Evolutionary conservation across 2,113 vertebrate species (phyloP).

Genomic region (Seriola dumerili): DNA sequence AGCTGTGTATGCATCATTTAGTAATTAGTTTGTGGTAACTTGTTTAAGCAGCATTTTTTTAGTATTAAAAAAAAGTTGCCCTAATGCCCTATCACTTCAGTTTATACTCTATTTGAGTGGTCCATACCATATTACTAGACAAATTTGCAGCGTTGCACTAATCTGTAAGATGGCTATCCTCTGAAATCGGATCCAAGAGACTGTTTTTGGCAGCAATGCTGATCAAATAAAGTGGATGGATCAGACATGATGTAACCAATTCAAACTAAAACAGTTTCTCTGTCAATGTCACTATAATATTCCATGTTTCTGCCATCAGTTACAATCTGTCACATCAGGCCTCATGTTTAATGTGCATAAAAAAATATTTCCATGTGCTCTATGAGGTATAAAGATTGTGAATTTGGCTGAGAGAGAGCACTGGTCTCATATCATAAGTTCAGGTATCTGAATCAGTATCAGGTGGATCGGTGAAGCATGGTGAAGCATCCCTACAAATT

Average conservation of each 20-base stretch:
- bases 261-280: neutral
- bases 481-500: neutral
- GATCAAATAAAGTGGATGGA: neutral
- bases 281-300: neutral
- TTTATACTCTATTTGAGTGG: no score
- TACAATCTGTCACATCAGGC: no score
- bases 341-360: no score
- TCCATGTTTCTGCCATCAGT: neutral
- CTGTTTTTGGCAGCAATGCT: neutral
- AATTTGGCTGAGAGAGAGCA: neutral
- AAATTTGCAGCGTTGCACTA: neutral
- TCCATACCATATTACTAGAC: no score
- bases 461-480: neutral
- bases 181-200: neutral
- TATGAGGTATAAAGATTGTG: no score
- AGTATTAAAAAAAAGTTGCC: no score
- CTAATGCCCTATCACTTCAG: no score
- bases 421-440: neutral
- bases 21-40: no score
- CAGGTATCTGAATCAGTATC: neutral
- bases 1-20: no score
- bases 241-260: neutral
- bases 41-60: no score
- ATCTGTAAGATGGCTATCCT: neutral
- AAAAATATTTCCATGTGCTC: no score